Evolutionary conservation across 2,888 invertebrate genomes (phyloP).

Genomic region (Gandaritis pyraliata): DNA sequence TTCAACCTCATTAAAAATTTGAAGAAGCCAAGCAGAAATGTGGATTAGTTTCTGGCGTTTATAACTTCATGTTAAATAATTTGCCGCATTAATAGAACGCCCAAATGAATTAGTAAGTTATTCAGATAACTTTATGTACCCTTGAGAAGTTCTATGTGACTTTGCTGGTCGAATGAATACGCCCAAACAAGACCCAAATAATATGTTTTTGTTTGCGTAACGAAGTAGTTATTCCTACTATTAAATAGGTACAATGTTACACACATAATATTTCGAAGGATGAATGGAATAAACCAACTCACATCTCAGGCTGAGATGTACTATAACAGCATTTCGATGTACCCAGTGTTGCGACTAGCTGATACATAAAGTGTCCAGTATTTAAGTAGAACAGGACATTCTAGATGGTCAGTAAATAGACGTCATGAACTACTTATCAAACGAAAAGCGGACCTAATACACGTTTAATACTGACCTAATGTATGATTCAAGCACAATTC

Average conservation of each 20-base stretch:
- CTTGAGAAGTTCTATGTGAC: slow-evolving; percentile 33
- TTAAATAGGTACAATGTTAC: slow-evolving; percentile 2
- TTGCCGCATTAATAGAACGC: slow-evolving; percentile 12
- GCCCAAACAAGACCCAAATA: slow-evolving; percentile 21
- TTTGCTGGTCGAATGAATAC: slow-evolving; percentile 28
- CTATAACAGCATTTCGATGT: slow-evolving; percentile 44
- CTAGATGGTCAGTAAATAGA: slow-evolving; percentile 20
- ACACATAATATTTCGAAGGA: slow-evolving; percentile 6
- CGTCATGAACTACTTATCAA: slow-evolving; percentile 10
- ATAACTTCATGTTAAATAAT: slow-evolving; percentile 8
- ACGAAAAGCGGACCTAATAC: slow-evolving; percentile 15
- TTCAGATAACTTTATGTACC: slow-evolving; percentile 29
- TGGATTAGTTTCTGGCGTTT: slow-evolving; percentile 8
- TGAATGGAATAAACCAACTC: slow-evolving; percentile 19
- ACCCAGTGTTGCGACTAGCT: slow-evolving; percentile 35
- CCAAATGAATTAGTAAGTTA: slow-evolving; percentile 25
- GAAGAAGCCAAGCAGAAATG: slow-evolving; percentile 17
- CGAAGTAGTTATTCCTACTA: slow-evolving; percentile 22
- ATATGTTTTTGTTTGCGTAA: slow-evolving; percentile 20
- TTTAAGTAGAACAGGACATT: slow-evolving; percentile 38
- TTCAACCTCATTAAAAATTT: slow-evolving; percentile 10
- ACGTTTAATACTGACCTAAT: slow-evolving; percentile 26
- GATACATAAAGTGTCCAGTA: slow-evolving; percentile 41
- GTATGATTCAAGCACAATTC: slow-evolving; percentile 29
- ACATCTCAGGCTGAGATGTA: slow-evolving; percentile 39